Percentiles rank a stretch among this genome's conserved stretches.
Conservation (phyloP, 2,113 vertebrate genomes). For the Eonycteris spelaea region DNA sequence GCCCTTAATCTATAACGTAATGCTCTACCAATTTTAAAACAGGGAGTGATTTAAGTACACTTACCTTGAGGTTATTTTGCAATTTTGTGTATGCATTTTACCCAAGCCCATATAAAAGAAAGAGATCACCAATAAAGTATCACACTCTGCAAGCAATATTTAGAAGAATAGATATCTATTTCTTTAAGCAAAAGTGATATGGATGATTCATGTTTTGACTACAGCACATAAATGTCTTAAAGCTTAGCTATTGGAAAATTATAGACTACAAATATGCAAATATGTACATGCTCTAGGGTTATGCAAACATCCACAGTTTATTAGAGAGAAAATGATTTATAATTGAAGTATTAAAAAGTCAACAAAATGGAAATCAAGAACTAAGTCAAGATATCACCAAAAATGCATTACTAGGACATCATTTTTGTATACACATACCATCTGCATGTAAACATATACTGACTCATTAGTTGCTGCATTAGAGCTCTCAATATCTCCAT, state of each 20-base stretch:
- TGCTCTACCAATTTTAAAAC: not conserved
- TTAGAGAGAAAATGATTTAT: slow-evolving; percentile 27
- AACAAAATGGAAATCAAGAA: not conserved
- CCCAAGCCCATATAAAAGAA: not conserved
- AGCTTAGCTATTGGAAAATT: slow-evolving; percentile 27
- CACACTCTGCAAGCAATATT: not conserved
- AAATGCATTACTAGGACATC: not conserved
- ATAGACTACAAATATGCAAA: slow-evolving; percentile 54
- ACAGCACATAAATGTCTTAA: slow-evolving; percentile 39
- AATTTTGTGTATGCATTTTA: not conserved
- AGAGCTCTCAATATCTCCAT: not conserved
- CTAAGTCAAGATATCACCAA: not conserved
- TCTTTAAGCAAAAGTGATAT: not conserved
- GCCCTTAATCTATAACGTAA: not conserved
- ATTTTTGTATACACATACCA: not conserved
- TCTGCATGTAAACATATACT: not conserved
- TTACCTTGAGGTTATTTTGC: not conserved
- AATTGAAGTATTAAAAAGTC: not conserved
- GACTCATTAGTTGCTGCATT: not conserved
- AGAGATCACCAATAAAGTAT: not conserved
- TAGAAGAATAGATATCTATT: not conserved
- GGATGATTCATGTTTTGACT: slow-evolving; percentile 26
- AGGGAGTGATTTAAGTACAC: not conserved
- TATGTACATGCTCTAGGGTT: not conserved
- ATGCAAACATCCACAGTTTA: not conserved